Base-by-base conservation (phyloP, 2,797 vertebrate genomes). In the Phoebastria nigripes region DNA sequence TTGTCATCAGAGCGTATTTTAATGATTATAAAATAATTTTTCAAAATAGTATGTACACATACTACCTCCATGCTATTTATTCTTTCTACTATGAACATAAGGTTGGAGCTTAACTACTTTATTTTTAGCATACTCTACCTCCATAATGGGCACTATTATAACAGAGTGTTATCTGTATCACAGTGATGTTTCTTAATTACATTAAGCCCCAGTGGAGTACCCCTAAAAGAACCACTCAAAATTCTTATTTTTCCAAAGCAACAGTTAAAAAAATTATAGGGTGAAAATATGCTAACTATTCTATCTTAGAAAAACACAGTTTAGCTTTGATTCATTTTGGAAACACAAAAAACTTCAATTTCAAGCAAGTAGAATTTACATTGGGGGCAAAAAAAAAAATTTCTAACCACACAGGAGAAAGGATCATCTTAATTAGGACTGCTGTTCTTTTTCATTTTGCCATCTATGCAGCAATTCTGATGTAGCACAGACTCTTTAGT, bases 291-390 rank as follows among this genome's bases (percentile, higher is more conserved):
- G 46, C 25, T 74, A 47, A 80, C 51, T 55, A 13, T 14, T 70
- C 31, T 61, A 24, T 20, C 66, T 81, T 28, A 66, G 33, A 72
- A 72, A 74, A 87, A 47, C 8, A 49, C 12, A 37, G 47, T 44
- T 82, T 18, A 81, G 37, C 61, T 81, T 70, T 46, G 20, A 13
- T 42, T 72, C 42, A 82, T 92, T 94, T 84, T 91, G 77, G 87
- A 95, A 97, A 94, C 59, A 88, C 66, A 90, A 26, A 87, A n/a
- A 84, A 51, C 28, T 94, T 96, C 78, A 63, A 76, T 82, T 96
- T 94, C 91, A 96, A 96, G 77, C 24, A 83, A 37, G 2, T 15
- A 81, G 8, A 89, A 76, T 46, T 95, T 72, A 70, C 20, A 76
- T 33, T 44, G 51, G 9, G 9, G 51, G 80, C 22, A 87, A 86